These are phyloP conservation scores for Pachyramphus minor DNA, from an alignment of 2,113 vertebrate genomes.

Conservation along the genomic window DNA sequence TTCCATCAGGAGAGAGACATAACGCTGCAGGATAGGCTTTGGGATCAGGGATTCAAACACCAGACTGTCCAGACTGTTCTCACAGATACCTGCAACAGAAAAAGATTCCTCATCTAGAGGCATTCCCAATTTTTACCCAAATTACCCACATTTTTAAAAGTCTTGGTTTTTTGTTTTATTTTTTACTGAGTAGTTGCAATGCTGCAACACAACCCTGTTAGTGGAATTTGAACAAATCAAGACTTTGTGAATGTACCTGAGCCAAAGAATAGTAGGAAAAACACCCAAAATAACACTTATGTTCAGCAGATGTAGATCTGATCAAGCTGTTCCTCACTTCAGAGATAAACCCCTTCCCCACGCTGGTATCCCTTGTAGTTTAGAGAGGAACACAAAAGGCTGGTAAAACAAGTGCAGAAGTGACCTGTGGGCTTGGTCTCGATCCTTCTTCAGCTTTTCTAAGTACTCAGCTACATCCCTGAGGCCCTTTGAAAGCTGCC, in stretches of 20 bases:
- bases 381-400: not conserved
- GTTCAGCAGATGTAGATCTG: not conserved
- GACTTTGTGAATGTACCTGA: not conserved
- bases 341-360: not conserved
- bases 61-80: conserved; percentile 86
- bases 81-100: conserved; percentile 74
- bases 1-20: conserved; percentile 87
- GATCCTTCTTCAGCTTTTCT: not conserved
- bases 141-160: not conserved
- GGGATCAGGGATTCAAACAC: conserved; percentile 94
- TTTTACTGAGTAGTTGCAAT: not conserved
- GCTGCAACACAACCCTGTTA: not conserved
- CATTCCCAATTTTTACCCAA: not conserved
- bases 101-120: not conserved
- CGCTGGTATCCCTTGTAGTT: accelerated
- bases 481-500: not conserved
- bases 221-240: not conserved
- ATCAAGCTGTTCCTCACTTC: not conserved
- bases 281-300: not conserved
- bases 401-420: not conserved
- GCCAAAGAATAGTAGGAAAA: not conserved
- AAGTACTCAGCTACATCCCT: not conserved
- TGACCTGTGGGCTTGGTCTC: not conserved
- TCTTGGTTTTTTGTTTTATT: not conserved
- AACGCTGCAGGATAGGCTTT: conserved; percentile 93